Base-by-base conservation (phyloP, 2,888 invertebrate genomes). In the Xanthorhoe designata region DNA sequence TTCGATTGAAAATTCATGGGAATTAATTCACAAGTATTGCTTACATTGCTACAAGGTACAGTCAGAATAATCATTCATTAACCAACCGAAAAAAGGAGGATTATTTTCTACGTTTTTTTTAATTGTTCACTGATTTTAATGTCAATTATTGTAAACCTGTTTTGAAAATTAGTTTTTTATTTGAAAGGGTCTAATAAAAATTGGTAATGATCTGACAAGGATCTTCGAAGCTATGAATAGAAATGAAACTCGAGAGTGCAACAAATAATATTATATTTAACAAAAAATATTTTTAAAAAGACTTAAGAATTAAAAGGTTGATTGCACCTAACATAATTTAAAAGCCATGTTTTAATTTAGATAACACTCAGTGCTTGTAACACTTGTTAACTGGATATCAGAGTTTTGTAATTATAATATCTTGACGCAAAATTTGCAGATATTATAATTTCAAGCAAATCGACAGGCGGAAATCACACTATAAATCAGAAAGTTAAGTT, bases 1-100 rank as follows among this genome's bases (percentile, higher is more conserved):
- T 38, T 50, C 18, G 35, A 54, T 66, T 54, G 51, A 35, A 62
- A 66, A 66, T 51, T 59, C 51, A 66, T 62, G 59, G 18, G 35
- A 62, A 62, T 58, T 58, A 18, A 47, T 47, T 45, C 51, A 58
- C 52, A 47, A 38, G 29, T 54, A 6, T 17, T 15, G 47, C 38
- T 13, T 38, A 49, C 32, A 49, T 57, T 49, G 13, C 19, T 32
- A 49, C 32, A 0, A 62, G 62, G 45, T 57, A 63, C 57, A 47
- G 47, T 47, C 49, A 49, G 47, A n/a, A 17, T 17, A 24, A 24
- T 24, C 4, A 3, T 24, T 24, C 4, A 24, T 24, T 4, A 24
- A 24, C 24, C 4, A 4, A 7, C 35, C 2, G 8, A 38, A 38
- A 10, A 2, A 10, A 38, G n/a, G 45, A 45, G 4, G 1, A n/a